Evolutionary conservation across 2,113 vertebrate genomes (phyloP).

Genomic region (Mormoops blainvillei): DNA sequence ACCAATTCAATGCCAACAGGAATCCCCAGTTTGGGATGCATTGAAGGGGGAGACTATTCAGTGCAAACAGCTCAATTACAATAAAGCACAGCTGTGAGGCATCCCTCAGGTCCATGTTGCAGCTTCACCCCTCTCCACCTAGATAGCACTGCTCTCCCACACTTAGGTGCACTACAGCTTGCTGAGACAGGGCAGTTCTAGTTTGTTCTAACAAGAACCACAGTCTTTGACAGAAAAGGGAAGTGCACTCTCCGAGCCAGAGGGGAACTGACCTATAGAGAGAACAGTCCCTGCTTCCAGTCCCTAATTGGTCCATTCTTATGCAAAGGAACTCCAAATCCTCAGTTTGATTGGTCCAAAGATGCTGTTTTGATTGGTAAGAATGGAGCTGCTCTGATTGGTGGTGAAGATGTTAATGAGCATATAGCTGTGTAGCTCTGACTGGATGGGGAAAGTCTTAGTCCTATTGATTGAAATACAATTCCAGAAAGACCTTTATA

Average conservation of each 20-base stretch:
- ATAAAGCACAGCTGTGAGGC: background rate
- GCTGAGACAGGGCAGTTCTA: background rate
- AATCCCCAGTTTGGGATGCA: background rate
- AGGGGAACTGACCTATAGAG: background rate
- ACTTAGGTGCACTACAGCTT: background rate
- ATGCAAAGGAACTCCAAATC: background rate
- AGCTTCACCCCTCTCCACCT: background rate
- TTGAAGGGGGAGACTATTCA: background rate
- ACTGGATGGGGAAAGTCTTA: background rate
- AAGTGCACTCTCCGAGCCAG: background rate
- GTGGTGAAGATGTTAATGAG: background rate
- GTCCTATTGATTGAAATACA: background rate
- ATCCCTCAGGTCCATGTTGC: background rate
- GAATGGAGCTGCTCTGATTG: background rate
- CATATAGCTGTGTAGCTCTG: background rate
- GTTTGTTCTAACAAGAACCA: background rate
- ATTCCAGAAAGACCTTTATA: background rate
- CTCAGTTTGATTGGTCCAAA: background rate
- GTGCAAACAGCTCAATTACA: background rate
- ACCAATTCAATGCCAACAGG: background rate
- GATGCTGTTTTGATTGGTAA: background rate
- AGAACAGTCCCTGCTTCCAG: background rate
- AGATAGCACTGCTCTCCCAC: background rate
- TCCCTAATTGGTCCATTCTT: background rate
- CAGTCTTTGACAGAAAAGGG: background rate